These are phyloP conservation scores for Aulostomus chinensis DNA, from an alignment of 2,797 vertebrate genomes.

Conservation along the genomic window DNA sequence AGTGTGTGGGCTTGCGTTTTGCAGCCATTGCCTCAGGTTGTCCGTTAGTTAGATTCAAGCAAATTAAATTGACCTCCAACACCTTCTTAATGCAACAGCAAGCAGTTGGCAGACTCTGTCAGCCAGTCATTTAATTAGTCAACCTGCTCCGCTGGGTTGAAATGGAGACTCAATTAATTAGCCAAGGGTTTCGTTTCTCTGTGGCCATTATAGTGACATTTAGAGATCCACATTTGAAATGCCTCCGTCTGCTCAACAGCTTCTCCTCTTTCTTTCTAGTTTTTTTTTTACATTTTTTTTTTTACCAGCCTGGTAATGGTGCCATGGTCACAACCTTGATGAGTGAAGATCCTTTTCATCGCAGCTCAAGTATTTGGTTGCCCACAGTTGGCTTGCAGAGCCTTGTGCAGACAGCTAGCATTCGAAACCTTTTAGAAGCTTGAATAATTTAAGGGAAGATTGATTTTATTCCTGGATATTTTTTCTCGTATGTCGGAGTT, in stretches of 20 bases:
- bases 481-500: too few species aligned
- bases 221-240: constrained; percentile 12
- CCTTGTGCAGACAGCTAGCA: too few species aligned
- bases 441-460: too few species aligned
- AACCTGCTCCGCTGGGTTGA: constrained; percentile 40
- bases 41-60: constrained; percentile 60
- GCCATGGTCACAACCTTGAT: too few species aligned
- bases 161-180: constrained; percentile 63
- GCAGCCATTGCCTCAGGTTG: constrained; percentile 47
- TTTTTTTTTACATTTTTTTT: background rate
- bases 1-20: constrained; percentile 41
- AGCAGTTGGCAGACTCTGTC: constrained; percentile 46
- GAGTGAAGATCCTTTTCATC: too few species aligned
- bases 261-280: background rate
- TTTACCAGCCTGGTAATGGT: too few species aligned
- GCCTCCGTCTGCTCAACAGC: background rate
- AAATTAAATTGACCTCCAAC: constrained; percentile 65
- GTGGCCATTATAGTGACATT: constrained; percentile 25
- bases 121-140: constrained; percentile 66
- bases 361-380: background rate
- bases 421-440: too few species aligned
- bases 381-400: too few species aligned
- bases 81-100: constrained; percentile 45
- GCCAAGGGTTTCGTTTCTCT: constrained; percentile 47
- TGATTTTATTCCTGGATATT: too few species aligned